Evolutionary conservation across 2,113 vertebrate genomes (phyloP), one percentile per base, ranked within the genome.

Genomic region (Erythrocebus patas): DNA sequence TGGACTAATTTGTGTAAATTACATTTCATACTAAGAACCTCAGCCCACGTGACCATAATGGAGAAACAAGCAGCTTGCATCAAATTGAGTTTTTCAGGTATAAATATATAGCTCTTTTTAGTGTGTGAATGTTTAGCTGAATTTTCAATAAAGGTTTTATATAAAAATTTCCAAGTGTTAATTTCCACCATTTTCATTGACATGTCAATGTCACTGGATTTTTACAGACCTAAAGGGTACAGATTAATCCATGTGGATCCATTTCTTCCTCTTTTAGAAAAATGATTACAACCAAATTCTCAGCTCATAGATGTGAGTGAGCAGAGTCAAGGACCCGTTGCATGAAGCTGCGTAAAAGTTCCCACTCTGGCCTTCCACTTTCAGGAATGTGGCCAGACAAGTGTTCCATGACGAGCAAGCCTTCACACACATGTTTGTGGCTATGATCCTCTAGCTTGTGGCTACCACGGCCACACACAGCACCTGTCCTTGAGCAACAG

Each of bases 1-100:
- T 94, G 93, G 97, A 98, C 97, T 98, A 97, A 98, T 96, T 98
- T 97, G 96, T 95, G 96, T 97, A 98, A 98, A 98, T 98, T 98
- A 97, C 97, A 98, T 98, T 98, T 98, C 97, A 98, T 97, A 98
- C 93, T 92, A 97, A 98, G 95, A 97, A 98, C 79, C 89, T 96
- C 82, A 38, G 97, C 78, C 73, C 97, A 97, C 79, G 94, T 97
- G 97, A 97, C 72, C 95, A 97, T 97, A 97, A 96, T 97, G 97
- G 94, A 95, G 91, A 97, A 98, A 97, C 92, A 98, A 97, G 94
- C 97, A 96, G 95, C 95, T 96, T 95, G 94, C 96, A 95, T 93
- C 94, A 91, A 97, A 96, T 89, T 91, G 89, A 84, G 96, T 93
- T 97, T 98, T 96, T 88, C 87, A 94, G 96, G 75, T 98, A 73